Evolutionary conservation across 1,140 invertebrate species (phyloP), one percentile per base, ranked within the genome.

Genomic region (Aradophagus sp.): DNA sequence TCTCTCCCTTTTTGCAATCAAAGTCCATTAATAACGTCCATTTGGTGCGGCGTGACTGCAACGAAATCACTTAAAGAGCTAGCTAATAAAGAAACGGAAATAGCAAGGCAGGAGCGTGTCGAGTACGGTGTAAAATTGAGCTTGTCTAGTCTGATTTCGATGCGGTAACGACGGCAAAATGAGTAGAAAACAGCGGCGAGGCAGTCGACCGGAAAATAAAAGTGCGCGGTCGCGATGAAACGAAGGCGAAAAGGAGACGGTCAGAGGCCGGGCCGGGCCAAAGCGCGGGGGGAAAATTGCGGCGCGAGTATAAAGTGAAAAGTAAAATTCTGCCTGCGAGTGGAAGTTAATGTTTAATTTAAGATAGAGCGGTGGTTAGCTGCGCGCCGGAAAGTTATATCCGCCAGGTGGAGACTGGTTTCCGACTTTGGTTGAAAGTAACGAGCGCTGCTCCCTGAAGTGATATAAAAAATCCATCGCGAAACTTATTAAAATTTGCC

Each of bases 311-410:
- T 69, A 76, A 70, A 78, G 62, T 77, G 62, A 74, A 79, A 75
- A 78, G 73, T 77, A 79, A 79, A 80, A 82, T 79, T 77, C 59
- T 47, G 34, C 44, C 41, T 47, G 45, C 67, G 44, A 76, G 71
- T 70, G 42, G 66, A 73, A 77, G 75, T 80, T 80, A 78, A 82
- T 82, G 78, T 80, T 80, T 82, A 80, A 82, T 80, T 77, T 78
- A 78, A 77, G 80, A 77, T 78, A 75, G 69, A 77, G 73, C 59
- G 61, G 68, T 47, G 53, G 69, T 70, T 68, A 53, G 34, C 31
- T 63, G 14, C 12, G 13, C 31, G 29, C 36, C 10, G 58, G 56
- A 75, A 77, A 77, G 74, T 76, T 79, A 77, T 70, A 74, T 66
- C 61, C 48, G 55, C 48, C 36, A 63, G 63, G 50, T 62, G 52